Percentiles rank a stretch among this genome's conserved stretches.
phyloP scores from a whole-genome alignment of 2,888 invertebrate species.

The Polyommatus icarus region DNA sequence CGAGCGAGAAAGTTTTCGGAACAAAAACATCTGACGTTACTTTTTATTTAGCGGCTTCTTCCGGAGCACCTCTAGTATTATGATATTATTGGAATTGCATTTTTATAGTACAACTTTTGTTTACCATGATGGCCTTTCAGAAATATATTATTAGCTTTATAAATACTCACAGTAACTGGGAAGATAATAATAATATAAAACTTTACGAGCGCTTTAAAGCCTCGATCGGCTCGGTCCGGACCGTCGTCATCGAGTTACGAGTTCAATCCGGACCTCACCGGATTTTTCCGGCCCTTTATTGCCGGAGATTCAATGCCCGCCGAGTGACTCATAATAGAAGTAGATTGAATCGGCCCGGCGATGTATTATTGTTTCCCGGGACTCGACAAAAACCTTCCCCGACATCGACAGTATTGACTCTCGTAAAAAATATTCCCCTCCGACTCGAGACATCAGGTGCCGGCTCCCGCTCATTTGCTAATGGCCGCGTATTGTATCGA shows the following conservation, averaged over 20 bases:
- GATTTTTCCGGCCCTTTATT: constrained; percentile 1
- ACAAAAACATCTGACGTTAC: constrained; percentile 8
- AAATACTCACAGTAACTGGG: not conserved
- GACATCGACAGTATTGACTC: not conserved
- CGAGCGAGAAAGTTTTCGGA: not conserved
- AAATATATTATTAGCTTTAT: not conserved
- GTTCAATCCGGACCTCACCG: not conserved
- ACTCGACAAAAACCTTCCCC: not conserved
- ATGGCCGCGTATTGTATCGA: not conserved
- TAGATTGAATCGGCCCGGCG: constrained; percentile 16
- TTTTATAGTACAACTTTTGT: not conserved
- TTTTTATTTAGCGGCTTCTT: not conserved
- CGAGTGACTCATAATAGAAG: constrained; percentile 23
- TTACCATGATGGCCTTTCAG: not conserved
- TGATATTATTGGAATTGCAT: not conserved
- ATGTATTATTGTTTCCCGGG: constrained; percentile 14
- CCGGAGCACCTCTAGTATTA: not conserved
- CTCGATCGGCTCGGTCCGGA: not conserved
- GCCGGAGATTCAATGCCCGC: constrained; percentile 9
- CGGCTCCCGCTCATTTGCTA: constrained; percentile 9
- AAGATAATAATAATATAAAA: not conserved
- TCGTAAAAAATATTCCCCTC: not conserved
- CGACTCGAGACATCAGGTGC: not conserved
- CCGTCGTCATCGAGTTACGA: not conserved
- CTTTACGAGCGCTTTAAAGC: not conserved